Evolutionary conservation across 2,797 vertebrate species (phyloP).

Genomic region (Darevskia nairensis): DNA sequence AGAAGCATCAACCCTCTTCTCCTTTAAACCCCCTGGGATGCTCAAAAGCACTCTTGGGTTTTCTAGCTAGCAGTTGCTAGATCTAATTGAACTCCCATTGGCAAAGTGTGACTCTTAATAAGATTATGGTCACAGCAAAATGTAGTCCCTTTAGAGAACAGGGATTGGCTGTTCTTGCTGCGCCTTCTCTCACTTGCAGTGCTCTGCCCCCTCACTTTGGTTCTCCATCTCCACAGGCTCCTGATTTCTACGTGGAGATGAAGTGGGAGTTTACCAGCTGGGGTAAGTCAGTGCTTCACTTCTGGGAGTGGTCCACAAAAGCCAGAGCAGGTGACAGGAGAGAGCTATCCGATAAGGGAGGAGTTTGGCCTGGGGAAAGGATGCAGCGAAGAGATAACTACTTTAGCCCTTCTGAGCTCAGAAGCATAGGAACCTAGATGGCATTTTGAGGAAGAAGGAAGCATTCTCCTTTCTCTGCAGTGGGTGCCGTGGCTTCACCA

Average conservation of each 20-base stretch:
- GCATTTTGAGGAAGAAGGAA: background rate
- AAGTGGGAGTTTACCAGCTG: constrained; percentile 98
- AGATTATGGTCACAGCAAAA: background rate
- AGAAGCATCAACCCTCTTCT: background rate
- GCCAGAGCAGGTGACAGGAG: background rate
- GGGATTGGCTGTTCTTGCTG: background rate
- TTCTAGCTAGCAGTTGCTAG: constrained; percentile 3
- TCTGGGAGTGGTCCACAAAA: background rate
- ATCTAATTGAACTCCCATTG: constrained; percentile 1
- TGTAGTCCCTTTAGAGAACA: background rate
- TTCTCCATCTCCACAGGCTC: constrained; percentile 80
- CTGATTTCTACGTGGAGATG: constrained; percentile 97
- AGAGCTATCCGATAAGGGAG: background rate
- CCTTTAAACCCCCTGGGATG: background rate
- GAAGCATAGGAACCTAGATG: background rate
- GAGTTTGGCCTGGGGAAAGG: background rate
- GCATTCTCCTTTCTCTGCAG: background rate
- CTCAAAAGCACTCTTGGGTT: constrained; percentile 1
- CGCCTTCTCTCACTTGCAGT: background rate
- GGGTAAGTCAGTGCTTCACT: constrained; percentile 70
- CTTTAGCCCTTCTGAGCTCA: background rate
- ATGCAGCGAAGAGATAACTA: background rate
- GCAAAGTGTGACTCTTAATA: background rate
- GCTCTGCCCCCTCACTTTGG: background rate
- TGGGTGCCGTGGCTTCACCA: background rate